A percentile compares a stretch with the other conserved stretches of the same genome.
phyloP scores from a whole-genome alignment of 2,888 invertebrate genomes.

The Nymphalis polychloros region DNA sequence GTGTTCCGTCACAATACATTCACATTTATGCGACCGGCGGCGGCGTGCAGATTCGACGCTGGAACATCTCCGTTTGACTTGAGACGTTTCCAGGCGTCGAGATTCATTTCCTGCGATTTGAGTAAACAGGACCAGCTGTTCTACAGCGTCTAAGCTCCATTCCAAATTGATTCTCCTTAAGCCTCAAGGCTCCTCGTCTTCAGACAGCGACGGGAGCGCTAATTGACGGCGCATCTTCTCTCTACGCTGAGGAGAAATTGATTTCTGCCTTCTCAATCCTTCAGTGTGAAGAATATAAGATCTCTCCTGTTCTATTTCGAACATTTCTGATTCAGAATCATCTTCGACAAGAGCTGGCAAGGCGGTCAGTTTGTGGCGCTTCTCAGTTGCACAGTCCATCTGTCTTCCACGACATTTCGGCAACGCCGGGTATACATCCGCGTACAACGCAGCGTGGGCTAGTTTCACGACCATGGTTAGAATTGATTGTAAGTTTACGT shows the following conservation, averaged over 20 bases:
- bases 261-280: constrained; percentile 69
- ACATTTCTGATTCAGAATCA: constrained; percentile 46
- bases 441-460: constrained; percentile 46
- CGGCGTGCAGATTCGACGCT: constrained; percentile 23
- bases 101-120: constrained; percentile 30
- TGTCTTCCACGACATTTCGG: constrained; percentile 45
- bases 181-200: constrained; percentile 77
- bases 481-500: constrained; percentile 32
- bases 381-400: constrained; percentile 43
- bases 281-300: constrained; percentile 63
- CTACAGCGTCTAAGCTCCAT: constrained; percentile 65
- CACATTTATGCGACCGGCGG: constrained; percentile 32
- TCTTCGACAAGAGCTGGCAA: constrained; percentile 49
- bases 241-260: constrained; percentile 67
- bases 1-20: constrained; percentile 30
- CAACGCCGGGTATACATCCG: constrained; percentile 47
- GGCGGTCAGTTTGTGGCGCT: constrained; percentile 43
- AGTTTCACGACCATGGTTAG: constrained; percentile 49
- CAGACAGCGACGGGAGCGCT: constrained; percentile 72
- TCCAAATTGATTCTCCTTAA: constrained; percentile 46
- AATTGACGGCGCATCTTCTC: constrained; percentile 67
- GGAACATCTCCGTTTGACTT: constrained; percentile 13
- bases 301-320: constrained; percentile 46
- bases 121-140: constrained; percentile 29
- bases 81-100: constrained; percentile 14